Conservation (phyloP, 64 coral and sea anemone genomes). For the Pachyseris speciosa region DNA sequence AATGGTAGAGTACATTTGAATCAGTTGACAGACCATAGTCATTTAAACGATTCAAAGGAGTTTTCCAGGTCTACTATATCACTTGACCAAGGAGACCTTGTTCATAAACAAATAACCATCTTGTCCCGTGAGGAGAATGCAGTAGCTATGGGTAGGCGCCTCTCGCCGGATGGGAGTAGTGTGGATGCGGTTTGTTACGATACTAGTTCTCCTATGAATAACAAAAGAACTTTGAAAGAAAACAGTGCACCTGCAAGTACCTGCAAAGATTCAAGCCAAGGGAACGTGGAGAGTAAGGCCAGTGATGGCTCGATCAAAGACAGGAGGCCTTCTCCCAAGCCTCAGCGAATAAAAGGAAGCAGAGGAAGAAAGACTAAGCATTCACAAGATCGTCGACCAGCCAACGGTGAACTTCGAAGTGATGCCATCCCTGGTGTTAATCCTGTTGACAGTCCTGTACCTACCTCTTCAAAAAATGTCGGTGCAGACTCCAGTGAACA, state of each 20-base stretch:
- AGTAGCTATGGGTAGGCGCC: slow-evolving; percentile 4
- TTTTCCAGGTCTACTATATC: not conserved
- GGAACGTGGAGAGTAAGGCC: not conserved
- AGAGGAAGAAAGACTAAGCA: not conserved
- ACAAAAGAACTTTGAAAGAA: not conserved
- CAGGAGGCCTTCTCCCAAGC: not conserved
- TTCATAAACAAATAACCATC: slow-evolving; percentile 7
- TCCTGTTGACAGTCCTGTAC: not conserved
- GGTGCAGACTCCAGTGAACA: not conserved
- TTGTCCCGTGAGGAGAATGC: slow-evolving; percentile 17
- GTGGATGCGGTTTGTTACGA: not conserved
- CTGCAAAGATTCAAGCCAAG: not conserved
- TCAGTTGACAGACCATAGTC: not conserved
- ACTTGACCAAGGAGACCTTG: not conserved
- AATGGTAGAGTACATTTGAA: too few species aligned
- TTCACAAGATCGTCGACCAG: not conserved
- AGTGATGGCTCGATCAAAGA: not conserved
- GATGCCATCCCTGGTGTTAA: not conserved
- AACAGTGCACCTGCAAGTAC: not conserved
- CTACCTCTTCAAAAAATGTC: not conserved
- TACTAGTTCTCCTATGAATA: not conserved
- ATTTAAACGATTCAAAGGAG: not conserved
- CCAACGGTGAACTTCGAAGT: not conserved
- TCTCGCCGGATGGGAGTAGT: slow-evolving; percentile 30
- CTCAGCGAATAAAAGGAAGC: not conserved